Evolutionary conservation across 2,113 vertebrate species (phyloP).

Genomic region (Eidolon helvum): DNA sequence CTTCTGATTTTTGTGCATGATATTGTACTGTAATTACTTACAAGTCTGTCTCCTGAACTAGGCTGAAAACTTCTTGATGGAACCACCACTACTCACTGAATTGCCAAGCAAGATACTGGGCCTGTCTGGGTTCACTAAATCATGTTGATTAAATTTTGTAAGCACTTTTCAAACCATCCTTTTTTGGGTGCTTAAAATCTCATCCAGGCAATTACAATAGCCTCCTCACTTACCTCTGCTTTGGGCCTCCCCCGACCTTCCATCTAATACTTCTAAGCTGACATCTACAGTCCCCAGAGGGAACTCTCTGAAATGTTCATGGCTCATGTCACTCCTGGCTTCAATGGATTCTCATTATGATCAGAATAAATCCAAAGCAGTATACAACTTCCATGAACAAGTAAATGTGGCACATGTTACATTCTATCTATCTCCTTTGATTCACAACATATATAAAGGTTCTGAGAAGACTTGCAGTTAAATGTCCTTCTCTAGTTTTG

Average conservation of each 20-base stretch:
- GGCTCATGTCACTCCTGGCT: neutral
- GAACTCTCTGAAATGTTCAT: neutral
- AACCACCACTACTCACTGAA: neutral
- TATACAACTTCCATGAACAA: neutral
- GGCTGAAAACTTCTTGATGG: neutral
- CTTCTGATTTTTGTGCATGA: neutral
- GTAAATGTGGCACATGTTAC: neutral
- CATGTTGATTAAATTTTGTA: neutral
- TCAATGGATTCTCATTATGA: neutral
- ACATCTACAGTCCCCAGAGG: neutral
- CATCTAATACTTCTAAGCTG: neutral
- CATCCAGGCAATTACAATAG: neutral
- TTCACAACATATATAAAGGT: neutral
- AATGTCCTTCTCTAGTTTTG: neutral
- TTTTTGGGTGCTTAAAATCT: neutral
- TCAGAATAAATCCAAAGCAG: neutral
- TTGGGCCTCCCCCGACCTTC: neutral
- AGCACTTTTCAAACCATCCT: neutral
- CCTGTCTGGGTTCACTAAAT: neutral
- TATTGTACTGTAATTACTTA: neutral
- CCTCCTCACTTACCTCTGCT: neutral
- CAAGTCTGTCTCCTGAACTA: neutral
- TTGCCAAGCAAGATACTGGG: neutral
- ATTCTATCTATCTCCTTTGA: neutral
- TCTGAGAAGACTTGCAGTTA: neutral